Conservation (phyloP, 2,797 vertebrate species). For the Ctenopoma multispine region DNA sequence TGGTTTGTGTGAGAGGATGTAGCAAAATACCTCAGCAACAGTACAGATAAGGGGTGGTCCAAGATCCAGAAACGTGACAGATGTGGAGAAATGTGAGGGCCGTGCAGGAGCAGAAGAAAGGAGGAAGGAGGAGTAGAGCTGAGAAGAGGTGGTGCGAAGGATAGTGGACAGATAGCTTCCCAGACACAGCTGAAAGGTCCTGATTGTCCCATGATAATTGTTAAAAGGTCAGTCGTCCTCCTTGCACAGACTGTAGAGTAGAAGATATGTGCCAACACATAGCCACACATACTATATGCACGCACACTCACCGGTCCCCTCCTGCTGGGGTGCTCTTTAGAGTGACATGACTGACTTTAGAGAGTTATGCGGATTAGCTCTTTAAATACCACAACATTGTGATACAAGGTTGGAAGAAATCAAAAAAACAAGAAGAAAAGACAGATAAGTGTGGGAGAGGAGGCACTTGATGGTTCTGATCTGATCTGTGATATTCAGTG, state of each 20-base stretch:
- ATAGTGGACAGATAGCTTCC: conserved; percentile 51
- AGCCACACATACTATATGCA: conserved; percentile 13
- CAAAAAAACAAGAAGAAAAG: conserved; percentile 26
- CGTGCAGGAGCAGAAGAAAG: conserved; percentile 25
- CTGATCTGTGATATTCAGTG: conserved; percentile 26
- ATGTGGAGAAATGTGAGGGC: conserved; percentile 6
- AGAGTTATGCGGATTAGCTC: conserved; percentile 43
- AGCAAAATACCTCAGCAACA: conserved; percentile 27
- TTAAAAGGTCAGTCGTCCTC: conserved; percentile 78
- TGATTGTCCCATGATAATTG: conserved; percentile 77
- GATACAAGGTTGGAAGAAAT: conserved; percentile 28
- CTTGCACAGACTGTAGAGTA: conserved; percentile 52
- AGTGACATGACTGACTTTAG: conserved; percentile 47
- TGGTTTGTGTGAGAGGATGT: conserved; percentile 20
- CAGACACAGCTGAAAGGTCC: conserved; percentile 70
- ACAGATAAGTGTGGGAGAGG: conserved; percentile 20
- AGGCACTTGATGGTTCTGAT: conserved; percentile 20
- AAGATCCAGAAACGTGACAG: conserved; percentile 11
- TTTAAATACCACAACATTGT: conserved; percentile 72
- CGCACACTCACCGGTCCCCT: conserved; percentile 25
- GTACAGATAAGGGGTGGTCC: conserved; percentile 26
- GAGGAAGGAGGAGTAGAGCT: not conserved
- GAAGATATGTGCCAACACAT: conserved; percentile 44
- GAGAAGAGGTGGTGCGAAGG: conserved; percentile 25
- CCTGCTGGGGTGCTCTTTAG: conserved; percentile 59